Percentiles rank a stretch among this genome's conserved stretches.
Conservation (phyloP, 2,113 vertebrate species). For the Silurus meridionalis region DNA sequence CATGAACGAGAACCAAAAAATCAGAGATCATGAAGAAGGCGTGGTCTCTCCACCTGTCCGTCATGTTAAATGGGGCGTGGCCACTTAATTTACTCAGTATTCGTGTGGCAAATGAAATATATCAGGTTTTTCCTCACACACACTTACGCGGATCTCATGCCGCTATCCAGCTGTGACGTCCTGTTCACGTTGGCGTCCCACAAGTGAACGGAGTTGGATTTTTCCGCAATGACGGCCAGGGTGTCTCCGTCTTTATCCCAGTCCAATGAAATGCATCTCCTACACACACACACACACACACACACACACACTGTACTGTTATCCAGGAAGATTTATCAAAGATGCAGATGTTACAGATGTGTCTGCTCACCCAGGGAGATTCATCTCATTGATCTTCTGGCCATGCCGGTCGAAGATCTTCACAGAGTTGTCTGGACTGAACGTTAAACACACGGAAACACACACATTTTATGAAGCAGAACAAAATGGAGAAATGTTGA, state of each 20-base stretch:
- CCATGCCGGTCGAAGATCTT: constrained; percentile 98
- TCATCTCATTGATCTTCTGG: constrained; percentile 90
- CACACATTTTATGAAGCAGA: background rate
- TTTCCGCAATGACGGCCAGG: constrained; percentile 90
- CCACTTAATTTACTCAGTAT: no score
- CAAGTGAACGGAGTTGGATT: constrained; percentile 84
- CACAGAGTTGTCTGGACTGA: constrained; percentile 83
- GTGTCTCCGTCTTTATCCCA: constrained; percentile 97
- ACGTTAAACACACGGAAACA: constrained; percentile 39
- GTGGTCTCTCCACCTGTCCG: background rate
- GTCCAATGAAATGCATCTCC: constrained; percentile 87
- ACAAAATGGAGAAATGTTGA: no score
- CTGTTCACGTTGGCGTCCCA: constrained; percentile 95
- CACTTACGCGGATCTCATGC: constrained; percentile 81
- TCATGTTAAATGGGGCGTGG: background rate
- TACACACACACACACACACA: constrained; percentile 53
- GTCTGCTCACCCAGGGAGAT: constrained; percentile 82
- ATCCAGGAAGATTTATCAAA: background rate
- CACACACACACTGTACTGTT: background rate
- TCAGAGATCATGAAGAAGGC: background rate
- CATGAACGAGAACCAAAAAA: constrained; percentile 29
- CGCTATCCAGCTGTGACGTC: constrained; percentile 88
- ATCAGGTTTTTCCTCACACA: background rate
- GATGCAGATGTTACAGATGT: background rate
- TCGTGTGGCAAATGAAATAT: background rate